phyloP scores from a whole-genome alignment of 2,888 invertebrate species.

The Apamea anceps region DNA sequence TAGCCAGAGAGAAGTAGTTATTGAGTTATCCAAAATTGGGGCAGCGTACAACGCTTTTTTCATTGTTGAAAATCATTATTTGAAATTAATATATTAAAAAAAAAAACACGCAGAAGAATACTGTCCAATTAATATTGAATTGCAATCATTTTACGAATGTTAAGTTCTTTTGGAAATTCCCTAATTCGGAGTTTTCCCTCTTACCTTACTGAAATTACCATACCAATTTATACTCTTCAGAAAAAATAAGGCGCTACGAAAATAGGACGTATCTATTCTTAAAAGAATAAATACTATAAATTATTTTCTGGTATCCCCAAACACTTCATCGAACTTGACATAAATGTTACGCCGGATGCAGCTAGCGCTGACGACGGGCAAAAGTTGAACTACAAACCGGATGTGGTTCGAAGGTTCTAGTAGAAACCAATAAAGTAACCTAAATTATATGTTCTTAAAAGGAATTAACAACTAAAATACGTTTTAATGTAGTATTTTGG shows the following conservation, averaged over 20 bases:
- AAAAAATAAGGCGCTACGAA: neutral
- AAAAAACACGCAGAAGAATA: neutral
- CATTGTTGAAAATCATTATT: neutral
- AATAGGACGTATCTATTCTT: neutral
- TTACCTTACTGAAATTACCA: neutral
- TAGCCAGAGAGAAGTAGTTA: neutral
- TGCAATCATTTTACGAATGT: neutral
- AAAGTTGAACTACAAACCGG: conserved; percentile 75
- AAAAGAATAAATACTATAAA: conserved; percentile 33
- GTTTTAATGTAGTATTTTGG: neutral
- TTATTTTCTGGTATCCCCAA: conserved; percentile 64
- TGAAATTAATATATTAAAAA: neutral
- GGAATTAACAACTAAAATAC: conserved; percentile 26
- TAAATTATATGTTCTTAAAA: conserved; percentile 61
- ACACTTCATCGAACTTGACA: conserved; percentile 56
- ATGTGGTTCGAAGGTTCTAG: conserved; percentile 83
- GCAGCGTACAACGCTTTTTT: neutral
- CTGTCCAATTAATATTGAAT: neutral
- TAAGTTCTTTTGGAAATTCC: neutral
- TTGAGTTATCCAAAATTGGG: neutral
- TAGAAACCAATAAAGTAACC: conserved; percentile 44
- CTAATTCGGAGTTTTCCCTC: no score
- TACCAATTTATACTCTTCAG: neutral
- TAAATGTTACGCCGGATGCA: conserved; percentile 73
- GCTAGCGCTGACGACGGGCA: conserved; percentile 75